phyloP scores from a whole-genome alignment of 2,113 vertebrate species.

The Cryptotis parvus region DNA sequence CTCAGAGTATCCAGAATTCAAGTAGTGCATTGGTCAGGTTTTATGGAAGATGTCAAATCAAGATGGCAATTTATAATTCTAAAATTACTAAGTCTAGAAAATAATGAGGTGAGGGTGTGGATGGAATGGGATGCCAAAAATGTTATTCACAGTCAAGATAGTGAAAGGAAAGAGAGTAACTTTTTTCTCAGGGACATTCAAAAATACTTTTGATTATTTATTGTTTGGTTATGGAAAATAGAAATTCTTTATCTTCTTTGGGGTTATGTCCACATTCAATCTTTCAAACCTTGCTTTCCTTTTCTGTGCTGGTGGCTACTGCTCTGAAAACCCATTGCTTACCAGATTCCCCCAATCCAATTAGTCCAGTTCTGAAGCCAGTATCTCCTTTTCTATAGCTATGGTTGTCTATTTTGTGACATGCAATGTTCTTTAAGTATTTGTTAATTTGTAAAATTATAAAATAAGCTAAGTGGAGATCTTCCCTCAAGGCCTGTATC shows the following conservation, averaged over 20 bases:
- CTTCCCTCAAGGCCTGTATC: neutral
- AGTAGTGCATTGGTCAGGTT: neutral
- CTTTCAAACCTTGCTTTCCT: neutral
- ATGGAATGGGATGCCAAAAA: neutral
- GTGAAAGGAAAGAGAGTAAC: neutral
- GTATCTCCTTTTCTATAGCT: neutral
- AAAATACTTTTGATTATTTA: neutral
- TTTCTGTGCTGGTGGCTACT: neutral
- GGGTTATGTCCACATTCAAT: neutral
- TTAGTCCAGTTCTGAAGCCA: neutral
- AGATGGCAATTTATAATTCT: constrained; percentile 7
- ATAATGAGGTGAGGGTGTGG: neutral
- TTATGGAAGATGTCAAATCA: neutral
- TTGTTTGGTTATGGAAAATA: neutral
- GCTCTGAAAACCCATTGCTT: neutral
- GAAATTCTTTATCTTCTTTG: neutral
- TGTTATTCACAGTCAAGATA: neutral
- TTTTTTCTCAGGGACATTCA: neutral
- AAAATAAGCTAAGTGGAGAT: neutral
- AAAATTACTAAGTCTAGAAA: constrained; percentile 16
- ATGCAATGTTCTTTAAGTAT: constrained; percentile 10
- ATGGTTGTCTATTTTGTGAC: neutral
- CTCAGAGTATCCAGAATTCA: neutral
- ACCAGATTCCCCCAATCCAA: neutral
- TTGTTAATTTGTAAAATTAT: constrained; percentile 23